phyloP scores from a whole-genome alignment of 2,113 vertebrate genomes.

The Callipepla californica region DNA sequence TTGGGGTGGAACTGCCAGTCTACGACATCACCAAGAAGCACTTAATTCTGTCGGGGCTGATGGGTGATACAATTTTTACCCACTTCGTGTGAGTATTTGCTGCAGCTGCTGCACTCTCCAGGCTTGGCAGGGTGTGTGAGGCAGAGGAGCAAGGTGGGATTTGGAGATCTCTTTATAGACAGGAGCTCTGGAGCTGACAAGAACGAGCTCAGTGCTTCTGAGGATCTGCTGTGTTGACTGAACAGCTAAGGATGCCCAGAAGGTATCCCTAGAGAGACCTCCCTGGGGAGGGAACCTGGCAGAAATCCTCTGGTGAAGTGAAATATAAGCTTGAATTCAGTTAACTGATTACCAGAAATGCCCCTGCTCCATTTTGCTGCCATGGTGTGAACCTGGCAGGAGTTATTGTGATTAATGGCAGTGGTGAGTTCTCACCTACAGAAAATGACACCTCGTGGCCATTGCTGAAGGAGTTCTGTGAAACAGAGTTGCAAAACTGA shows the following conservation, averaged over 20 bases:
- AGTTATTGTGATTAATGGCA: rapidly evolving
- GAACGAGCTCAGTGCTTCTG: background rate
- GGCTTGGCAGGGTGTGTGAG: background rate
- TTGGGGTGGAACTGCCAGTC: slow-evolving; percentile 91
- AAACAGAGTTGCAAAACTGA: background rate
- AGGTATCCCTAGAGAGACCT: background rate
- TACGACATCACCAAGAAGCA: slow-evolving; percentile 97
- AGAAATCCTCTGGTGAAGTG: background rate
- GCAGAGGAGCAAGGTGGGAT: background rate
- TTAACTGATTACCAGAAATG: background rate
- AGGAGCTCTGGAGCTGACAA: background rate
- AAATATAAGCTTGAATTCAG: background rate
- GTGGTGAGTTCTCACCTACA: rapidly evolving
- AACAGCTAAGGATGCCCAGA: background rate
- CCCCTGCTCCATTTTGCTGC: background rate
- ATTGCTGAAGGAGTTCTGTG: background rate
- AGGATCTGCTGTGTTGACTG: background rate
- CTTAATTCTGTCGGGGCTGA: slow-evolving; percentile 88
- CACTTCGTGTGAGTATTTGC: slow-evolving; percentile 89
- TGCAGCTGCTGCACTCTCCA: background rate
- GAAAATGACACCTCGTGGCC: background rate
- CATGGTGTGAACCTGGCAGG: background rate
- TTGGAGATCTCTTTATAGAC: background rate
- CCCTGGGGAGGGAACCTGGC: background rate
- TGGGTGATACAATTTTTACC: slow-evolving; percentile 92